These are phyloP conservation scores for Diabrotica undecimpunctata DNA, from an alignment of 1,140 invertebrate species.

Conservation along the genomic window DNA sequence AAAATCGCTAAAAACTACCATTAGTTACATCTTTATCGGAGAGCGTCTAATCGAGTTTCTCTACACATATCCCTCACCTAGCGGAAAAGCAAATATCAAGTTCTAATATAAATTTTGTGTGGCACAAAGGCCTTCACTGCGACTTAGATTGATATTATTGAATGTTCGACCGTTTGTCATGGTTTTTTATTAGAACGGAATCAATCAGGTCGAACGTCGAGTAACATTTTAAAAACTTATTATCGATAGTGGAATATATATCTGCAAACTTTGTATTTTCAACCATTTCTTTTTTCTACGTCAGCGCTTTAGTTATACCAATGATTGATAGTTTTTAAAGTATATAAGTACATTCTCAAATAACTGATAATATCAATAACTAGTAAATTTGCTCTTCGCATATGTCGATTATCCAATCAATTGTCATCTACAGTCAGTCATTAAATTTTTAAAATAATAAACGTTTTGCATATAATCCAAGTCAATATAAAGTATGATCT, in stretches of 20 bases:
- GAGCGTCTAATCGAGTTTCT: background rate
- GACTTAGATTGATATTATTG: constrained; percentile 20
- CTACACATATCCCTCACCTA: constrained; percentile 6
- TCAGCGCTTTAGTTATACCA: too few species aligned
- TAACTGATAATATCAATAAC: too few species aligned
- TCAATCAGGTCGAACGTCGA: constrained; percentile 15
- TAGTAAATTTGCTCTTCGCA: too few species aligned
- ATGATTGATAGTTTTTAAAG: too few species aligned
- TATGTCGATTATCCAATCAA: too few species aligned
- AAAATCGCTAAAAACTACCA: constrained; percentile 14
- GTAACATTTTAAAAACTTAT: background rate
- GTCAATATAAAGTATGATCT: too few species aligned
- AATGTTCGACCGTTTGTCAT: constrained; percentile 17
- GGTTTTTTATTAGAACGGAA: constrained; percentile 8
- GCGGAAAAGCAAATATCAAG: constrained; percentile 11
- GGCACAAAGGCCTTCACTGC: constrained; percentile 4
- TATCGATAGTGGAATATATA: constrained; percentile 3
- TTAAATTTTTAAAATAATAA: too few species aligned
- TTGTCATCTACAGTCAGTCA: too few species aligned
- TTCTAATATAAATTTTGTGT: constrained; percentile 11
- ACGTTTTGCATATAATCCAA: too few species aligned
- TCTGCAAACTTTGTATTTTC: background rate
- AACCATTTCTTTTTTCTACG: too few species aligned
- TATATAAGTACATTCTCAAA: too few species aligned
- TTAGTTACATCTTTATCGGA: constrained; percentile 15